Evolutionary conservation across 2,797 vertebrate species (phyloP).

Genomic region (Enteromius afrohamiltoni): DNA sequence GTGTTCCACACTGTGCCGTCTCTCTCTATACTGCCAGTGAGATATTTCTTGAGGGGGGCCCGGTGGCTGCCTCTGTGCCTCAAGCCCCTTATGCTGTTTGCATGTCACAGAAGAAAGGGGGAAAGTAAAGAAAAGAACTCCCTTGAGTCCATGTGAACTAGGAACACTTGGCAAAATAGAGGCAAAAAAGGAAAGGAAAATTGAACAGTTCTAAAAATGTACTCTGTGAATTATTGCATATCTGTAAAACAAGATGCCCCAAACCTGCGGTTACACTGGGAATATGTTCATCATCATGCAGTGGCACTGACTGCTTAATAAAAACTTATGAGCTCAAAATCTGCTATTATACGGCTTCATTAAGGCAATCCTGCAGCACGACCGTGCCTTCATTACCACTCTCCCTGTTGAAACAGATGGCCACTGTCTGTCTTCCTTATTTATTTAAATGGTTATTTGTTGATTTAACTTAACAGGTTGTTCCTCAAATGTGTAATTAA

Average conservation of each 20-base stretch:
- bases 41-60: constrained; percentile 29
- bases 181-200: not conserved
- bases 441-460: constrained; percentile 57
- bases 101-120: constrained; percentile 5
- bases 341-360: constrained; percentile 56
- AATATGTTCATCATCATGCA: constrained; percentile 31
- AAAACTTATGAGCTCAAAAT: constrained; percentile 54
- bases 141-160: not conserved
- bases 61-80: constrained; percentile 27
- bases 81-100: constrained; percentile 26
- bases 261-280: not conserved
- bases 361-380: constrained; percentile 43
- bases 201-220: constrained; percentile 20
- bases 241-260: constrained; percentile 5
- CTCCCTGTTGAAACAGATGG: constrained; percentile 60
- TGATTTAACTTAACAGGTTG: constrained; percentile 54
- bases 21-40: constrained; percentile 13
- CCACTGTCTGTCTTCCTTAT: constrained; percentile 56
- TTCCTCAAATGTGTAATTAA: constrained; percentile 52
- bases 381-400: constrained; percentile 49
- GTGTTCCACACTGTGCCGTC: not conserved
- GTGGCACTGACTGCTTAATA: constrained; percentile 52
- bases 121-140: constrained; percentile 19
- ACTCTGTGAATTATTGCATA: not conserved
- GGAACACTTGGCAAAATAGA: constrained; percentile 5